Base-by-base conservation (phyloP, 2,113 vertebrate genomes). In the Oxyura jamaicensis region DNA sequence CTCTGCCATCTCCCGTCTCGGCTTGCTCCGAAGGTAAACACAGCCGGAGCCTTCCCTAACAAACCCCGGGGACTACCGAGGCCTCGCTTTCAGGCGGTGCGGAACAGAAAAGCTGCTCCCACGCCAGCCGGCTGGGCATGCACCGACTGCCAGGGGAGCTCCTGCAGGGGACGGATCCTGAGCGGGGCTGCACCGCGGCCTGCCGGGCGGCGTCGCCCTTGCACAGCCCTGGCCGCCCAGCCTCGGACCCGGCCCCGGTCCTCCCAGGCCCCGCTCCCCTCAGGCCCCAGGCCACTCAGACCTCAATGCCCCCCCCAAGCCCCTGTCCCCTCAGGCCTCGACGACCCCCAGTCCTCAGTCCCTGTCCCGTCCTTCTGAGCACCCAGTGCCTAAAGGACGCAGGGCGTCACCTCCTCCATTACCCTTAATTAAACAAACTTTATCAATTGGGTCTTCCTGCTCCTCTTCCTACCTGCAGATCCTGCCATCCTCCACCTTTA, bases 1-100 rank as follows among this genome's bases (percentile, higher is more conserved):
- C 22, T 69, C 2, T 2, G 2, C 53, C 0, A 0, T 2, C 9
- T 31, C 0, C 46, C 20, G 20, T 21, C 46, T 48, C 46, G 46
- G 46, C 46, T 48, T 48, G 46, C 46, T 48, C 46, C 46, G 46
- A 48, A 48, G 46, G 20, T 19, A 6, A 20, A 59, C 44, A 13
- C 8, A 17, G 35, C 20, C 4, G 4, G 1, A 10, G 20, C 0
- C 0, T 12, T 42, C 71, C 4, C 3, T 8, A 41, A 6, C 66
- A 10, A n/a, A 11, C 31, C 72, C 4, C 25, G 3, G 25, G 0
- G 67, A 5, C 58, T 20, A 33, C 29, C 1, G 11, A 59, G 39
- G 53, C 7, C 46, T 21, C 29, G 0, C 4, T 39, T 28, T 2
- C 28, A 44, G 28, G 53, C 46, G 11, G 17, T 1, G 31, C 39